These are phyloP conservation scores for Mimumesa dahlbomi DNA, from an alignment of 2,888 invertebrate genomes.

Conservation along the genomic window DNA sequence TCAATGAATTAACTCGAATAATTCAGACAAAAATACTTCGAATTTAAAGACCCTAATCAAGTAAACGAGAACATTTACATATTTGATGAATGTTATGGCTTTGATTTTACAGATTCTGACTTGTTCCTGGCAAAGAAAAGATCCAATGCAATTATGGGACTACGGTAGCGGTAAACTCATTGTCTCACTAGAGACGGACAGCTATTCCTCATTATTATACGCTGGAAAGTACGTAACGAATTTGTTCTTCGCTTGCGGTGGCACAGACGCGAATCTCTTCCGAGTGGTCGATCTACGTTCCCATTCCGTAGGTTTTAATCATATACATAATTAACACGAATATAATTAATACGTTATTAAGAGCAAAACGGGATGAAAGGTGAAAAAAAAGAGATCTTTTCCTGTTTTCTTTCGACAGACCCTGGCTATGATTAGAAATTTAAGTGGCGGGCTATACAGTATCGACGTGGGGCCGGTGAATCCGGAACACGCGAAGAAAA, in stretches of 20 bases:
- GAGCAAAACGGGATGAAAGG: too few relatives aligned
- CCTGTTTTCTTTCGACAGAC: slow-evolving; percentile 80
- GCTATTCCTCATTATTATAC: slow-evolving; percentile 82
- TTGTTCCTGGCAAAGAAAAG: slow-evolving; percentile 85
- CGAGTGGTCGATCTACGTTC: slow-evolving; percentile 84
- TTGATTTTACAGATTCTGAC: slow-evolving; percentile 82
- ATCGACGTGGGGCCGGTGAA: slow-evolving; percentile 82
- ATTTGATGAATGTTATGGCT: neutral
- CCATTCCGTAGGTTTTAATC: slow-evolving; percentile 82
- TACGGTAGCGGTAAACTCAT: slow-evolving; percentile 85
- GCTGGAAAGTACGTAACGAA: slow-evolving; percentile 84
- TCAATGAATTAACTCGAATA: too few relatives aligned
- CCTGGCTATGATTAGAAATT: slow-evolving; percentile 81
- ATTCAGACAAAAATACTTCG: too few relatives aligned
- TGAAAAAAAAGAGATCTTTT: too few relatives aligned
- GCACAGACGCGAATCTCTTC: slow-evolving; percentile 83
- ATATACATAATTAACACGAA: too few relatives aligned
- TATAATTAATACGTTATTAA: too few relatives aligned
- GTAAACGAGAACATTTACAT: neutral
- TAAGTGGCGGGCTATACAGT: slow-evolving; percentile 83
- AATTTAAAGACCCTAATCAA: neutral
- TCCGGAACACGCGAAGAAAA: slow-evolving; percentile 50
- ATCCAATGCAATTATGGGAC: slow-evolving; percentile 85
- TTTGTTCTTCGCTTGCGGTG: slow-evolving; percentile 84
- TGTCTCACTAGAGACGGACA: slow-evolving; percentile 83